These are phyloP conservation scores for Tetragonisca angustula DNA, from an alignment of 2,888 invertebrate species.

Conservation along the genomic window DNA sequence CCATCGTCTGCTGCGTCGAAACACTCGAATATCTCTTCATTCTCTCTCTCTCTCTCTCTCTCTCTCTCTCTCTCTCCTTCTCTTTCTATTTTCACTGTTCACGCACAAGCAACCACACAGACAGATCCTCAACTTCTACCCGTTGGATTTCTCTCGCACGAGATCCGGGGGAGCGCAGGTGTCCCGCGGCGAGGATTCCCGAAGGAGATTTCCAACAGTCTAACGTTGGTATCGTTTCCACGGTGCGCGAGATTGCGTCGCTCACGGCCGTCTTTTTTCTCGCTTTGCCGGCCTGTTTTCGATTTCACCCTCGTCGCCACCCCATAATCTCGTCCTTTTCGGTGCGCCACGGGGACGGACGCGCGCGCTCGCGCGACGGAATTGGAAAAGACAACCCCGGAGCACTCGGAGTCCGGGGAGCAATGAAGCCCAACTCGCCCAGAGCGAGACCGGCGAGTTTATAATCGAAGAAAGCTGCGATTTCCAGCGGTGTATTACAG, in stretches of 20 bases:
- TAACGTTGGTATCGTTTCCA: conserved; percentile 70
- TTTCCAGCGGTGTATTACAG: background rate
- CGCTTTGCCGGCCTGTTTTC: conserved; percentile 32
- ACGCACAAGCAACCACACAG: conserved; percentile 8
- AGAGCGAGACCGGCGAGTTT: conserved; percentile 14
- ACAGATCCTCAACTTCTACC: background rate
- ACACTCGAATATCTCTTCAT: conserved; percentile 10
- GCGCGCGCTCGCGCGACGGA: conserved; percentile 13
- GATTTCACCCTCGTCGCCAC: conserved; percentile 40
- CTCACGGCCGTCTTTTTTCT: conserved; percentile 44
- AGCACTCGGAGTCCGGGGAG: conserved; percentile 29
- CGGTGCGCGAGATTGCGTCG: conserved; percentile 71
- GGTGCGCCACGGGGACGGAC: conserved; percentile 35
- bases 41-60: background rate
- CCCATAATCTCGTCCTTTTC: conserved; percentile 40
- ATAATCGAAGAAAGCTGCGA: conserved; percentile 35
- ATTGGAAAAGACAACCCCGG: conserved; percentile 44
- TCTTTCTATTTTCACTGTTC: conserved; percentile 17
- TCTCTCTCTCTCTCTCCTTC: background rate
- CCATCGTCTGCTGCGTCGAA: conserved; percentile 20
- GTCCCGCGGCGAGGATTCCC: conserved; percentile 75
- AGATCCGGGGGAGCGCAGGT: conserved; percentile 71
- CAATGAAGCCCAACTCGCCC: conserved; percentile 41
- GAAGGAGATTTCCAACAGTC: conserved; percentile 71
- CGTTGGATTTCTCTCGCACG: conserved; percentile 20